Percentiles rank a stretch among this genome's conserved stretches.
phyloP scores from a whole-genome alignment of 2,797 vertebrate species.

The Molossus alvarezi region DNA sequence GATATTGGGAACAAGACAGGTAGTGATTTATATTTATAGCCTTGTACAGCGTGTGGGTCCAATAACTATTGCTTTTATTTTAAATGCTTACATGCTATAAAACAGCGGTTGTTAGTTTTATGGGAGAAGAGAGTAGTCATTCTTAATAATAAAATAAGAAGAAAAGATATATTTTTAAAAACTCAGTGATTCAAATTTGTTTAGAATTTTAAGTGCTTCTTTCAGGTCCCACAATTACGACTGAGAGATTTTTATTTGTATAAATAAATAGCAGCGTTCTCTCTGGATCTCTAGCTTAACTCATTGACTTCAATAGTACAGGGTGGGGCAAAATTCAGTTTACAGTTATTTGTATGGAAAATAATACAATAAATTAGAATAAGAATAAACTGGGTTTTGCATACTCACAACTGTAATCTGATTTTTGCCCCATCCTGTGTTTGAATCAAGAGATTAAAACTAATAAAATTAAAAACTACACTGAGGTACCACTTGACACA shows the following conservation, averaged over 20 bases:
- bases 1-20: background rate
- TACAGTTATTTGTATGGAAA: background rate
- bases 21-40: background rate
- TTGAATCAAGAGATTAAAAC: conserved; percentile 33
- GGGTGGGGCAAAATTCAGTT: background rate
- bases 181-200: background rate
- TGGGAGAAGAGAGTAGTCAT: background rate
- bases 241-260: background rate
- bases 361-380: background rate
- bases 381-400: background rate
- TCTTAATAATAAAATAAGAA: conserved; percentile 1
- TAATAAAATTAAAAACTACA: background rate
- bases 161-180: background rate
- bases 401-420: background rate
- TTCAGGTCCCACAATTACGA: background rate
- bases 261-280: background rate
- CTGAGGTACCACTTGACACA: fast-evolving
- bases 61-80: conserved; percentile 14
- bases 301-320: conserved; percentile 30
- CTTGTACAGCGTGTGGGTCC: background rate
- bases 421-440: background rate
- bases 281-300: background rate
- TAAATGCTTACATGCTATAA: background rate
- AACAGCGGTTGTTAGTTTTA: background rate
- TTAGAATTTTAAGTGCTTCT: conserved; percentile 23